Conservation (phyloP, 2,797 vertebrate species). For the Forpus xanthops region DNA sequence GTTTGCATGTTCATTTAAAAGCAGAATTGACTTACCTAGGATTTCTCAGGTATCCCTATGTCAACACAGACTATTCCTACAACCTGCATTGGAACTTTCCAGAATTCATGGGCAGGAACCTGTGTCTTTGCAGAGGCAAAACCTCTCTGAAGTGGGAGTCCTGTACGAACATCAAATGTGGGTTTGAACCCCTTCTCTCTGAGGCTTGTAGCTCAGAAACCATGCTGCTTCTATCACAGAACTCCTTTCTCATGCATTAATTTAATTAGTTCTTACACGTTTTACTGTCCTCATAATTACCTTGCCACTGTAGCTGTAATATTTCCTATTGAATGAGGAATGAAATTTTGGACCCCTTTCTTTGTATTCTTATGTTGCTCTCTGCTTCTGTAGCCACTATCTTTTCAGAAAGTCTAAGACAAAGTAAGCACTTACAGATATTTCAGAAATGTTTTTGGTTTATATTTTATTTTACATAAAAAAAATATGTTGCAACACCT, state of each 20-base stretch:
- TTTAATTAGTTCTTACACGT: background rate
- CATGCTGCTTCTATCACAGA: background rate
- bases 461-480: background rate
- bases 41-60: background rate
- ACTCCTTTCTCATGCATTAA: background rate
- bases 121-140: background rate
- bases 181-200: accelerated
- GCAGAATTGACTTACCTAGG: background rate
- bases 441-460: background rate
- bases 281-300: background rate
- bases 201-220: background rate
- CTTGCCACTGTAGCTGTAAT: background rate
- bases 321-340: background rate
- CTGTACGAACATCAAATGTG: accelerated
- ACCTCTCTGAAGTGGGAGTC: background rate
- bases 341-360: background rate
- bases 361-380: background rate
- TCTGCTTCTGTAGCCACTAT: accelerated
- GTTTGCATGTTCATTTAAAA: background rate
- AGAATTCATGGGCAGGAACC: background rate
- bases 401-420: background rate
- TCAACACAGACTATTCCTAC: background rate
- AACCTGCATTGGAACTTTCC: background rate
- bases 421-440: background rate
- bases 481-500: background rate